These are phyloP conservation scores for Etheostoma perlongum DNA, from an alignment of 2,797 vertebrate genomes.

Conservation along the genomic window DNA sequence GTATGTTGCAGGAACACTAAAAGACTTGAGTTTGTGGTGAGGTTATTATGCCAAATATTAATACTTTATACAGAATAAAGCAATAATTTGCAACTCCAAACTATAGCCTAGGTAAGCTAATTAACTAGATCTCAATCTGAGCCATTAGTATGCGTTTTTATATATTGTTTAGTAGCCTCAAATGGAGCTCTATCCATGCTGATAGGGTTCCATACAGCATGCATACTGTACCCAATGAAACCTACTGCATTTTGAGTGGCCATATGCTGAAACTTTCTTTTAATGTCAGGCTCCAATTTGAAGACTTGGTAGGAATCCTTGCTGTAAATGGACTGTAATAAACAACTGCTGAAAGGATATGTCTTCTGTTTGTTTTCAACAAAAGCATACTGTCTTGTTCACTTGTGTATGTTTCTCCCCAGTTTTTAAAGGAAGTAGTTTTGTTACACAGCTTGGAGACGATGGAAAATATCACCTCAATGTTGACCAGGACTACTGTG, in stretches of 20 bases:
- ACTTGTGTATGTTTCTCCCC: not conserved
- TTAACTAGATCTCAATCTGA: conserved; percentile 7
- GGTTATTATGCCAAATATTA: not conserved
- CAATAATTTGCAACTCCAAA: not conserved
- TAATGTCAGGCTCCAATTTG: conserved; percentile 49
- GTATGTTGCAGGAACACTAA: conserved; percentile 31
- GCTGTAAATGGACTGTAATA: conserved; percentile 76
- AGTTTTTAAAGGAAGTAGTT: not conserved
- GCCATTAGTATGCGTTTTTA: conserved; percentile 10
- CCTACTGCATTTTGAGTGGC: conserved; percentile 43
- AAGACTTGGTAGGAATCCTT: conserved; percentile 68
- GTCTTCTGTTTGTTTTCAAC: conserved; percentile 56
- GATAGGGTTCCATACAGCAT: conserved; percentile 39
- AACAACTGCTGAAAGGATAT: conserved; percentile 73
- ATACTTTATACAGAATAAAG: conserved; percentile 3
- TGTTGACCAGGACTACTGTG: not conserved
- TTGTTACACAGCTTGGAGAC: not conserved
- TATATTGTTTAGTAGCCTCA: conserved; percentile 19
- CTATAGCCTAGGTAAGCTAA: conserved; percentile 35
- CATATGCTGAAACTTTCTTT: conserved; percentile 13
- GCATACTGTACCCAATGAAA: conserved; percentile 1
- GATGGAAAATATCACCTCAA: not conserved
- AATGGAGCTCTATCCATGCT: conserved; percentile 24
- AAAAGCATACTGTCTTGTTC: not conserved
- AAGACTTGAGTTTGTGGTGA: not conserved